phyloP scores from a whole-genome alignment of 2,888 invertebrate genomes.

The Limnephilus rhombicus region DNA sequence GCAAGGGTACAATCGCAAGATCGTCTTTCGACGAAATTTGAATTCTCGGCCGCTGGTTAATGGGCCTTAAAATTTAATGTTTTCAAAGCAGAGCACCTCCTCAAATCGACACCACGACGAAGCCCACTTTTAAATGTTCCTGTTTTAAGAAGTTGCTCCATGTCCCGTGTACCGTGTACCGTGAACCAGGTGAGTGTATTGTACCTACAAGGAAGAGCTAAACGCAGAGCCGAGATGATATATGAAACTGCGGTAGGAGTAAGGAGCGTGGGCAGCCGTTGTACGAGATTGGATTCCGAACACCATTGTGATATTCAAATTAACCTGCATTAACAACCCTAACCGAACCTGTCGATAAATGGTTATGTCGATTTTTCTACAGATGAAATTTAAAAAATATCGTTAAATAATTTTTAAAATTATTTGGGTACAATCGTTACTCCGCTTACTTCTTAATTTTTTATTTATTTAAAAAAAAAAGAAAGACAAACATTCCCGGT shows the following conservation, averaged over 20 bases:
- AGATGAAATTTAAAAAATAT: too few relatives aligned
- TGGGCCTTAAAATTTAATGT: not conserved
- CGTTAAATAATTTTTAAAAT: too few relatives aligned
- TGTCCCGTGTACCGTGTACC: not conserved
- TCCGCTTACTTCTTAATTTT: too few relatives aligned
- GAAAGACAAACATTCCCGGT: too few relatives aligned
- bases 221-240: conserved; percentile 55
- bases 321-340: not conserved
- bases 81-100: not conserved
- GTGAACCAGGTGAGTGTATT: not conserved
- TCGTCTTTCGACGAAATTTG: too few relatives aligned
- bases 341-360: not conserved
- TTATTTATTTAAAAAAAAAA: too few relatives aligned
- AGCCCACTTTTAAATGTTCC: conserved; percentile 42
- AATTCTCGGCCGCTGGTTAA: too few relatives aligned
- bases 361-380: not conserved
- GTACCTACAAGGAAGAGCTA: conserved; percentile 37
- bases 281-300: conserved; percentile 41
- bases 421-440: too few relatives aligned
- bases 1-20: too few relatives aligned
- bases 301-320: conserved; percentile 41
- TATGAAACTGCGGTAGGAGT: conserved; percentile 30
- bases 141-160: conserved; percentile 37
- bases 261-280: conserved; percentile 34
- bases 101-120: not conserved